A percentile compares a stretch with the other conserved stretches of the same genome.
phyloP scores from a whole-genome alignment of 2,113 vertebrate species.

The Atrichornis clamosus region DNA sequence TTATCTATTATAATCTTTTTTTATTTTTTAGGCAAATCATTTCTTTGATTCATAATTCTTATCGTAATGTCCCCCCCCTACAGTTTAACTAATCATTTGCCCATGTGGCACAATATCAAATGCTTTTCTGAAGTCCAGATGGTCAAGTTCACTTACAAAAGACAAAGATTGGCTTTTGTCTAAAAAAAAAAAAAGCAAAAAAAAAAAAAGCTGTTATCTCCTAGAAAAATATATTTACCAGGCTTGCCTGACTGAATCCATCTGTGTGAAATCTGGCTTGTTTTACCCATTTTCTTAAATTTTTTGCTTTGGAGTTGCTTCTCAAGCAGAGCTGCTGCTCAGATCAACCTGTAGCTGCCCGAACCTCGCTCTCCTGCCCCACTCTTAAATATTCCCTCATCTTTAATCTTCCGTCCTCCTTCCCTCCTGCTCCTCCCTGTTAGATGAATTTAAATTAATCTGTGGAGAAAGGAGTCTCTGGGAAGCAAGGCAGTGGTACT shows the following conservation, averaged over 20 bases:
- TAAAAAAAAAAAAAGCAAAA: not conserved
- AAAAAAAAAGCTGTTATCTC: not conserved
- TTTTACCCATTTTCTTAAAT: not conserved
- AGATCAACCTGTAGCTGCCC: not conserved
- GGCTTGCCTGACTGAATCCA: not conserved
- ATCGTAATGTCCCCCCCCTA: not conserved
- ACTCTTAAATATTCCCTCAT: not conserved
- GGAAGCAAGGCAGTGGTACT: not conserved
- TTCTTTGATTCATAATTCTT: slow-evolving; percentile 54
- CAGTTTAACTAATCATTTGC: slow-evolving; percentile 14
- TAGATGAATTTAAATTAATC: slow-evolving; percentile 4
- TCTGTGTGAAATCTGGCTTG: not conserved
- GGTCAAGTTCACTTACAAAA: slow-evolving; percentile 54
- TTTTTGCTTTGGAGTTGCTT: not conserved
- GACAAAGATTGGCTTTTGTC: slow-evolving; percentile 35
- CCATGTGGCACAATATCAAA: not conserved
- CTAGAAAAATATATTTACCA: not conserved
- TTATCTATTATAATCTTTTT: not conserved
- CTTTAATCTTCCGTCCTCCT: not conserved
- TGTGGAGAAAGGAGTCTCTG: not conserved
- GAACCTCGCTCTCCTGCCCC: fast-evolving
- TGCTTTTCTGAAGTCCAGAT: slow-evolving; percentile 49
- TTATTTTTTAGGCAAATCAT: not conserved
- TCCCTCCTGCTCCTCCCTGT: not conserved
- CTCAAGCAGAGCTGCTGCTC: not conserved